phyloP scores from a whole-genome alignment of 2,113 vertebrate species.

The Oryctolagus cuniculus region mOryCun1.1 NC_091445.1:21128001-21128500 shows the following conservation, averaged over 20 bases:
- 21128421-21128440: too few relatives aligned
- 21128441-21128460: too few relatives aligned
- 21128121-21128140: background rate
- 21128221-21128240: background rate
- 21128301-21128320: too few relatives aligned
- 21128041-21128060: slow-evolving; percentile 7
- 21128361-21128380: too few relatives aligned
- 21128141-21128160: background rate
- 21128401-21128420: too few relatives aligned
- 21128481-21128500: too few relatives aligned
- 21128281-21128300: too few relatives aligned
- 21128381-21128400: too few relatives aligned
- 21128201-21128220: background rate
- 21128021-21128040: slow-evolving; percentile 47
- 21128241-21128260: background rate
- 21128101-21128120: background rate
- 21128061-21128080: slow-evolving; percentile 12
- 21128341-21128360: too few relatives aligned
- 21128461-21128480: too few relatives aligned
- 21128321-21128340: too few relatives aligned
- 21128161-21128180: background rate
- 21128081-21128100: background rate
- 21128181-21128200: background rate
- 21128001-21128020: slow-evolving; percentile 50
- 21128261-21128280: too few relatives aligned